These are phyloP conservation scores for Chymomyza caudatula DNA, from an alignment of 2,888 invertebrate species.

Conservation along the genomic window DNA sequence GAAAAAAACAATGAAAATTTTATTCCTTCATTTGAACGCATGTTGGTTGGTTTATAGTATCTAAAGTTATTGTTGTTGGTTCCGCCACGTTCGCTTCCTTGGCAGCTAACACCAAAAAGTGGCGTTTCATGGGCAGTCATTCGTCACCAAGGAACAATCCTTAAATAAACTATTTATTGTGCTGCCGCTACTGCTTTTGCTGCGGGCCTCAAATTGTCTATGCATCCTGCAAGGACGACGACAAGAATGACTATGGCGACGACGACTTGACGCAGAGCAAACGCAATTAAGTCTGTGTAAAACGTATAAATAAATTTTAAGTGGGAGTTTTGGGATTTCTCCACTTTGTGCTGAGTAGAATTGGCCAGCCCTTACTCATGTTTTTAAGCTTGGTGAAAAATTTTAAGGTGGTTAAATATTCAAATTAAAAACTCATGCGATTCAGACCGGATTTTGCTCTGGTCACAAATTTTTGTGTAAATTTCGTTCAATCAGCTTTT, in stretches of 20 bases:
- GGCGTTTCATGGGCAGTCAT: conserved; percentile 17
- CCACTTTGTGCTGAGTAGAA: not conserved
- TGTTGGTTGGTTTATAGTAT: conserved; percentile 10
- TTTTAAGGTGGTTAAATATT: conserved; percentile 8
- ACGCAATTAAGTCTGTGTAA: conserved; percentile 48
- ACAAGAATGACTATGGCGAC: not conserved
- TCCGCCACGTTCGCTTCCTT: not conserved
- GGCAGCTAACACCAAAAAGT: conserved; percentile 5
- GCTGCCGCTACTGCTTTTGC: conserved; percentile 6
- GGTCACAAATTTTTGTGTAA: not conserved
- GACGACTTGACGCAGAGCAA: conserved; percentile 9
- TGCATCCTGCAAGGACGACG: conserved; percentile 5
- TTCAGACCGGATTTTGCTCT: conserved; percentile 5
- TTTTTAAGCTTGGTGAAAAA: conserved; percentile 18
- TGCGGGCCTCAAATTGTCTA: not conserved
- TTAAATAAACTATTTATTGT: conserved; percentile 66
- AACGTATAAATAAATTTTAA: conserved; percentile 46
- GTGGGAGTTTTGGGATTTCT: conserved; percentile 28
- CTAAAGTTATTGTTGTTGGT: not conserved
- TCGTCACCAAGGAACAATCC: conserved; percentile 44
- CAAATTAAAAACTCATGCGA: not conserved
- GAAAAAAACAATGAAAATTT: conserved; percentile 64
- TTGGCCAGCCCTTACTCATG: conserved; percentile 7
- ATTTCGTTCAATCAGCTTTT: not conserved
- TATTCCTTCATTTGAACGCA: conserved; percentile 63